These are phyloP conservation scores for Paguma larvata DNA, from an alignment of 2,797 vertebrate species.

Conservation along the genomic window DNA sequence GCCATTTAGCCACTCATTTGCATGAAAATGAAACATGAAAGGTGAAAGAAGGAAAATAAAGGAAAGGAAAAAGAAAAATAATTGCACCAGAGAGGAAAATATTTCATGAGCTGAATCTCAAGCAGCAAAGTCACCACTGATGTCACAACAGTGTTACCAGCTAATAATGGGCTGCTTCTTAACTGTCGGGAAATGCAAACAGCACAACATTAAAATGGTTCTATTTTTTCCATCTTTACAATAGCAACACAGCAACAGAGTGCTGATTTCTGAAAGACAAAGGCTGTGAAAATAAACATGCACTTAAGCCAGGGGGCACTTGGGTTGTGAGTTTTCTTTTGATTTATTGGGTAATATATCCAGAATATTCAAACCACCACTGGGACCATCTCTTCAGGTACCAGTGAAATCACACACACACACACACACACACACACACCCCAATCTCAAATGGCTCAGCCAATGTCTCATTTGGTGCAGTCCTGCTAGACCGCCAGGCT, in stretches of 20 bases:
- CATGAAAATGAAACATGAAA: constrained; percentile 26
- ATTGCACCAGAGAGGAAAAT: neutral
- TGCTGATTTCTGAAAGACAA: constrained; percentile 61
- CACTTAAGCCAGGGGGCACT: neutral
- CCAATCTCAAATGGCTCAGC: neutral
- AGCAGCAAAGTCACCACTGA: constrained; percentile 65
- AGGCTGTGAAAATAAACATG: constrained; percentile 54
- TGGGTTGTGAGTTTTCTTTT: constrained; percentile 8
- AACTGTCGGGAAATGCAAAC: constrained; percentile 73
- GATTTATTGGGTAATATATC: neutral
- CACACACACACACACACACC: fast-evolving
- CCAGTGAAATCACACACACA: neutral
- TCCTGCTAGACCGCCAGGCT: neutral
- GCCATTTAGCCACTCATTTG: constrained; percentile 20
- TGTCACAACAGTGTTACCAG: constrained; percentile 65
- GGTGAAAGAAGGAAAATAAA: neutral
- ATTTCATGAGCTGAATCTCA: constrained; percentile 67
- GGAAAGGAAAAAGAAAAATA: neutral
- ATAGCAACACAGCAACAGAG: constrained; percentile 42
- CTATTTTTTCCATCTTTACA: constrained; percentile 75
- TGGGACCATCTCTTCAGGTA: neutral
- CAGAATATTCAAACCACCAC: neutral
- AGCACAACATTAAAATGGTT: constrained; percentile 65
- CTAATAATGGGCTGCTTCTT: constrained; percentile 75
- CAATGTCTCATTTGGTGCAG: too few relatives aligned